Evolutionary conservation across 2,888 invertebrate species (phyloP), one percentile per base, ranked within the genome.

Genomic region (Apomyelois bistriatella): DNA sequence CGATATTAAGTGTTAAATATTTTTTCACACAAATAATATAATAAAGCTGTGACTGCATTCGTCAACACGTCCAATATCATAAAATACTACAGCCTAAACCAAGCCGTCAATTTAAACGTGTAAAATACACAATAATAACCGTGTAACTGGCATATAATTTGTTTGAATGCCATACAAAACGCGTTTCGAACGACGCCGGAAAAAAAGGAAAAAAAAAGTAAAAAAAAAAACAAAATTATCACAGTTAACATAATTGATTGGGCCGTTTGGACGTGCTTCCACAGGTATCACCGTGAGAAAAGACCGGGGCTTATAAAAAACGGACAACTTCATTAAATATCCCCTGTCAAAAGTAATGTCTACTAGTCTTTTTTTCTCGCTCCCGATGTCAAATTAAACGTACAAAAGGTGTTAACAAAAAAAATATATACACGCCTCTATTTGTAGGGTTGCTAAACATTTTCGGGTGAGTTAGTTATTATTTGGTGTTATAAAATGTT

Each of bases 351-450:
- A 83, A 76, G 80, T 85, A 87, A 87, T 87, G 85, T 85, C 81
- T 83, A 87, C 82, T 82, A 79, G 74, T 82, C 8, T 85, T 86
- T 75, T 82, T 85, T 85, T 80, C 79, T 75, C 81, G 83, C 85
- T 86, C 83, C 88, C 81, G 85, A 85, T 87, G 84, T 89, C 85
- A 85, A 88, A 89, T 89, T 88, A 88, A 87, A 85, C 78, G 76
- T 83, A 85, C 85, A 87, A 88, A 87, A 89, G 89, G 89, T 89
- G 90, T 89, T 82, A 88, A 89, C 85, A 82, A 86, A 90, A 89
- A 87, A 88, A 79, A 79, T 72, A 79, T 72, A 22, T 61, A 74
- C 64, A 66, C 64, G 73, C 71, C 70, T 74, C 74, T 74, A 72
- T 63, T 69, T 43, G 58, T 61, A 77, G 85, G 76, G 79, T 74